phyloP scores from a whole-genome alignment of 1,140 invertebrate species.

The Phocides pigmalion region DNA sequence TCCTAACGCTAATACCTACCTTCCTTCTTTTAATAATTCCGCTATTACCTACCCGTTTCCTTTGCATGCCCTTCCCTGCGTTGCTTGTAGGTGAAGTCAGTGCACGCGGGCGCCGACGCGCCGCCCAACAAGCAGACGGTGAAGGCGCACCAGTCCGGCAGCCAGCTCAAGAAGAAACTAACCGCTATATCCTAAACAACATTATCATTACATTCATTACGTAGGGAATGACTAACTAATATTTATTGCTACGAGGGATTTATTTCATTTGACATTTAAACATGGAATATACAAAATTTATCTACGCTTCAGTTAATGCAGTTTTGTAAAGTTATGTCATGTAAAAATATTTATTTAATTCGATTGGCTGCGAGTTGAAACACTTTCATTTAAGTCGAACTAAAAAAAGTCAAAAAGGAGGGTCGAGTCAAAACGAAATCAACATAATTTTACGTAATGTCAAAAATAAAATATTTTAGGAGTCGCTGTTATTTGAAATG shows the following conservation, averaged over 20 bases:
- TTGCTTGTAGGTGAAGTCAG: constrained; percentile 54
- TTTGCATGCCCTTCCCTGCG: constrained; percentile 4
- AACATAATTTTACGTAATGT: no score
- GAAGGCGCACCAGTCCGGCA: constrained; percentile 61
- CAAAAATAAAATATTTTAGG: no score
- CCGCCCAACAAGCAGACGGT: constrained; percentile 54
- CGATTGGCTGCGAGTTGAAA: no score
- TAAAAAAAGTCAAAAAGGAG: no score
- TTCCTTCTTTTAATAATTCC: no score
- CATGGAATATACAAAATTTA: neutral
- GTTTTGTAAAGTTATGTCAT: neutral
- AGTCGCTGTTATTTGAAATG: no score
- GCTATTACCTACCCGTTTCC: no score
- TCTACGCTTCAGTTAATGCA: no score
- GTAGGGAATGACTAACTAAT: neutral
- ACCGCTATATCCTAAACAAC: constrained; percentile 46
- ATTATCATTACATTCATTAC: neutral
- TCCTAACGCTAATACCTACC: no score
- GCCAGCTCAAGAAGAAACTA: constrained; percentile 68
- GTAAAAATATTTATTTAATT: no score
- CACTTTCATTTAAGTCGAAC: no score
- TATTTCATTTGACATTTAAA: neutral
- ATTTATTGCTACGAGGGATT: constrained; percentile 4
- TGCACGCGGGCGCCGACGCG: constrained; percentile 50
- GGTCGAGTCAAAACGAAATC: no score